These are phyloP conservation scores for Emesis castigata DNA, from an alignment of 2,888 invertebrate species.

Conservation along the genomic window DNA sequence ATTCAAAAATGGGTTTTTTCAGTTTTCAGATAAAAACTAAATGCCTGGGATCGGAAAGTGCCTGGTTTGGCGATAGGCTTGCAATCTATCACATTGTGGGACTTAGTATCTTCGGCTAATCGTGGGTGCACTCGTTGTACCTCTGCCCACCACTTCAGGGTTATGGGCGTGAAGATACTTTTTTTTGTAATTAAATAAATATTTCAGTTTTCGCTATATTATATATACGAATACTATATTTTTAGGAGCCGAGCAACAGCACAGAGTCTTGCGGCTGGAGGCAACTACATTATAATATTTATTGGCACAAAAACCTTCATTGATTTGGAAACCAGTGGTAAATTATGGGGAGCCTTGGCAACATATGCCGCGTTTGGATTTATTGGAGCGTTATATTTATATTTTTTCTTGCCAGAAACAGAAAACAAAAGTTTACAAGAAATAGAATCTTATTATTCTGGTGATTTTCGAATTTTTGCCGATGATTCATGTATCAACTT, in stretches of 20 bases:
- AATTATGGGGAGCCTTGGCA: slow-evolving; percentile 84
- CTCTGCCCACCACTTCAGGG: too few species aligned
- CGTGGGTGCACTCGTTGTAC: too few species aligned
- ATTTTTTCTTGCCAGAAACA: slow-evolving; percentile 87
- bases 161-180: too few species aligned
- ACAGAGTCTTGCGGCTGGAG: slow-evolving; percentile 86
- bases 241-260: slow-evolving; percentile 85
- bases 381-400: slow-evolving; percentile 83
- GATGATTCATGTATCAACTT: slow-evolving; percentile 81
- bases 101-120: too few species aligned
- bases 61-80: too few species aligned
- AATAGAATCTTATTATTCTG: slow-evolving; percentile 83
- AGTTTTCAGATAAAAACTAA: too few species aligned
- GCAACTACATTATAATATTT: slow-evolving; percentile 85
- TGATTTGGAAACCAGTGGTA: slow-evolving; percentile 79
- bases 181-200: too few species aligned
- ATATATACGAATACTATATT: slow-evolving; percentile 28
- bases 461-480: slow-evolving; percentile 79
- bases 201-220: too few species aligned
- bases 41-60: too few species aligned
- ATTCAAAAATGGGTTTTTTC: too few species aligned
- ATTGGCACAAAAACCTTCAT: slow-evolving; percentile 86
- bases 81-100: too few species aligned
- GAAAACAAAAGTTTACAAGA: slow-evolving; percentile 86
- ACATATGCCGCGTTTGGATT: slow-evolving; percentile 83